Evolutionary conservation across 2,888 invertebrate genomes (phyloP).

Genomic region (Acanthoscelides obtectus): DNA sequence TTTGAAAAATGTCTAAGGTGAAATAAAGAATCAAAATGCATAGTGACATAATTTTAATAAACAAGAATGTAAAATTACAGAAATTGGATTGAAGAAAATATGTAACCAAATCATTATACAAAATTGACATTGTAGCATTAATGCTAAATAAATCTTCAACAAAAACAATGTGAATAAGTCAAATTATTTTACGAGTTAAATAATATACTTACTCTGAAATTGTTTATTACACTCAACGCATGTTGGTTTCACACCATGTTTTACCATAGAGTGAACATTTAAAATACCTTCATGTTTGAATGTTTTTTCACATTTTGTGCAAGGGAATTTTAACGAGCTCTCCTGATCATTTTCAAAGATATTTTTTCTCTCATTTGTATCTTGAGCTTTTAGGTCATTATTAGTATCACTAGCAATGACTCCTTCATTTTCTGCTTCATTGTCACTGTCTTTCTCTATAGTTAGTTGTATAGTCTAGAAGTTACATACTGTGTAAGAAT

Average conservation of each 20-base stretch:
- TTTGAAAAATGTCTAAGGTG: no score
- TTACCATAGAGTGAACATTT: conserved; percentile 32
- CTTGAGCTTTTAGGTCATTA: no score
- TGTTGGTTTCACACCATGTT: conserved; percentile 34
- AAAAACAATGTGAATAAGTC: no score
- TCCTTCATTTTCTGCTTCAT: background rate
- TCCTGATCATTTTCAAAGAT: background rate
- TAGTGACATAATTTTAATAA: no score
- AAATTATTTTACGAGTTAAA: no score
- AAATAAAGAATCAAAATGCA: no score
- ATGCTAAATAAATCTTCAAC: no score
- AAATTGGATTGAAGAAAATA: no score
- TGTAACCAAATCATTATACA: no score
- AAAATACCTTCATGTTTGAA: conserved; percentile 34
- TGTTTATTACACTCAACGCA: conserved; percentile 39
- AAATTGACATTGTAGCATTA: no score
- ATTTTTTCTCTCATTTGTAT: background rate
- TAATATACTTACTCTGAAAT: conserved; percentile 35
- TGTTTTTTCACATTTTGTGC: conserved; percentile 32
- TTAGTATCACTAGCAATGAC: background rate
- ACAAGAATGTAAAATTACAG: no score
- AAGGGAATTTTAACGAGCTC: conserved; percentile 9
- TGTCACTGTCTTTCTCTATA: background rate
- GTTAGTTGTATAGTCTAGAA: background rate
- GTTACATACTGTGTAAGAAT: no score